phyloP scores from a whole-genome alignment of 2,113 vertebrate genomes.

The Erpornis zantholeuca region DNA sequence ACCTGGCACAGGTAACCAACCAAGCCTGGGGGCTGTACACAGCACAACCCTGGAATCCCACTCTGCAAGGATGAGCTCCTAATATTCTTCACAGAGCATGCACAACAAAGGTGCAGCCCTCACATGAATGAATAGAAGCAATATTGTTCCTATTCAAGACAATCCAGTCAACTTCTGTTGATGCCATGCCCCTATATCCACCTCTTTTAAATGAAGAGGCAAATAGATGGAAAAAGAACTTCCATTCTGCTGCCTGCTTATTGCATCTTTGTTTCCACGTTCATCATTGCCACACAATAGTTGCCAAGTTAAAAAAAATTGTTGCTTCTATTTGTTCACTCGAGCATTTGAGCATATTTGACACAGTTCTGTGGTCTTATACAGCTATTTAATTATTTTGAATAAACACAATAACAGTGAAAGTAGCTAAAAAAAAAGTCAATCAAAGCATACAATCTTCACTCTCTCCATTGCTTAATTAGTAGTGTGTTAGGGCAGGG shows the following conservation, averaged over 20 bases:
- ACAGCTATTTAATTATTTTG: conserved; percentile 9
- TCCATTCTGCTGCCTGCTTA: not conserved
- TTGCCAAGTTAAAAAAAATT: not conserved
- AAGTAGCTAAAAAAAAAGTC: not conserved
- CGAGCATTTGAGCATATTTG: too few species aligned
- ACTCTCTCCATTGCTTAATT: not conserved
- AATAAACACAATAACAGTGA: not conserved
- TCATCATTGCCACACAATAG: not conserved
- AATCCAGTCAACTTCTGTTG: not conserved
- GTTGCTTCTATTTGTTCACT: conserved; percentile 10
- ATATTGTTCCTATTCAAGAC: not conserved
- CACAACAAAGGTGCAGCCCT: not conserved
- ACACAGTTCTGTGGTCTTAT: not conserved
- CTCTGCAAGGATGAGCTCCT: not conserved
- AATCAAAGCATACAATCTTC: not conserved
- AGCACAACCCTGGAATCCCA: not conserved
- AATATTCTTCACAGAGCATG: not conserved
- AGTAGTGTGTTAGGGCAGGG: not conserved
- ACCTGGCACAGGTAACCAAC: not conserved
- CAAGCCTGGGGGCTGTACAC: too few species aligned
- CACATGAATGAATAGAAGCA: not conserved
- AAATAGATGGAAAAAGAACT: not conserved
- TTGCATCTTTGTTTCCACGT: conserved; percentile 13
- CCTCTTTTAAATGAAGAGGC: not conserved
- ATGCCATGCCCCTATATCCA: not conserved